Percentiles rank a stretch among this genome's conserved stretches.
Conservation (phyloP, 2,113 vertebrate genomes). For the Elachura formosa region DNA sequence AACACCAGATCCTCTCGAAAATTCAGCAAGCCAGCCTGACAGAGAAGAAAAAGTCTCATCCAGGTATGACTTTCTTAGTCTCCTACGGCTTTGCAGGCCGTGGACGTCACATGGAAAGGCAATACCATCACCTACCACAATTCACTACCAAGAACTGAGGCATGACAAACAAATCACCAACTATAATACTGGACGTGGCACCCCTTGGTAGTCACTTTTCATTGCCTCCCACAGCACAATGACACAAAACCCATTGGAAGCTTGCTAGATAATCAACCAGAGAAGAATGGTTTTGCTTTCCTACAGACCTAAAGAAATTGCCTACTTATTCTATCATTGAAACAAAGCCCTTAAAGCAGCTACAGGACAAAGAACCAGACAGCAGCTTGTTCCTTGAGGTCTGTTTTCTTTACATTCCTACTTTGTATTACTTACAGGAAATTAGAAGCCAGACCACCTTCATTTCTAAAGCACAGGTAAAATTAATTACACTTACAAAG, state of each 20-base stretch:
- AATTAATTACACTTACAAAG: conserved; percentile 15
- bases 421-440: background rate
- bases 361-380: background rate
- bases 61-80: background rate
- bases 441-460: conserved; percentile 9
- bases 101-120: background rate
- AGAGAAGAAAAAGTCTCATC: background rate
- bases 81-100: background rate
- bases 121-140: background rate
- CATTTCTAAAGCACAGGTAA: conserved; percentile 10
- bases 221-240: background rate
- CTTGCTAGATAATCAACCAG: background rate
- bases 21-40: background rate
- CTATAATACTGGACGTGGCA: background rate
- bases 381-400: background rate
- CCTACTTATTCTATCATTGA: background rate
- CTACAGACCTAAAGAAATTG: background rate
- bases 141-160: background rate
- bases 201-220: background rate
- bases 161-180: background rate
- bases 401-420: background rate
- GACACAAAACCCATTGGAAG: background rate
- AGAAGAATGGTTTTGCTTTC: background rate
- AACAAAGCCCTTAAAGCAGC: background rate
- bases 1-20: background rate